Evolutionary conservation across 1,140 invertebrate species (phyloP).

Genomic region (Uloborus diversus): DNA sequence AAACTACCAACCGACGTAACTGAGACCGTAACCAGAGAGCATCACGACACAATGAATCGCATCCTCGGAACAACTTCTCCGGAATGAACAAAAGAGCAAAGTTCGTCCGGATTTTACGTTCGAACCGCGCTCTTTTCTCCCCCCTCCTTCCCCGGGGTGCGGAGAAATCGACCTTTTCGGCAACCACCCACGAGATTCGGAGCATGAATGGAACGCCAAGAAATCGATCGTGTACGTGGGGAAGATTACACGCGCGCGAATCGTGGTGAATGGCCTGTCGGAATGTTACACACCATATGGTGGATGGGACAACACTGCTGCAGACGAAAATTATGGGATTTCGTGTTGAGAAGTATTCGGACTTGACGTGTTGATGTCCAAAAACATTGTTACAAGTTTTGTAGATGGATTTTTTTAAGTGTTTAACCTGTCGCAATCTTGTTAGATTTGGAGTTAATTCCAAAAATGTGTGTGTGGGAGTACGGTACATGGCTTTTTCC

Average conservation of each 20-base stretch:
- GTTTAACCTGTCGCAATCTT: too few relatives aligned
- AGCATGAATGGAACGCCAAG: conserved; percentile 17
- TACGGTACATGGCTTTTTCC: too few relatives aligned
- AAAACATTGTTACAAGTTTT: neutral
- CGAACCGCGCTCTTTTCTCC: neutral
- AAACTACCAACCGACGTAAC: too few relatives aligned
- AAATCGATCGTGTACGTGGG: conserved; percentile 8
- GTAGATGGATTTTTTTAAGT: too few relatives aligned
- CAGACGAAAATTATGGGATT: neutral
- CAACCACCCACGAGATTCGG: conserved; percentile 7
- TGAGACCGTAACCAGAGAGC: too few relatives aligned
- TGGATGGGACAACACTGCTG: too few relatives aligned
- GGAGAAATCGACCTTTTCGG: conserved; percentile 38
- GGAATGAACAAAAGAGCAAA: conserved; percentile 8
- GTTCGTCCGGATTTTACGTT: neutral
- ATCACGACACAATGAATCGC: too few relatives aligned
- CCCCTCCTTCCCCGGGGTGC: neutral
- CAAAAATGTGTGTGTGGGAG: too few relatives aligned
- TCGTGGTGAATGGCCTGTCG: conserved; percentile 28
- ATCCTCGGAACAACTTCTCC: too few relatives aligned
- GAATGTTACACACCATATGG: too few relatives aligned
- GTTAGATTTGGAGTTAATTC: too few relatives aligned
- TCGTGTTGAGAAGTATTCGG: neutral
- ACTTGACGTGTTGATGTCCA: neutral
- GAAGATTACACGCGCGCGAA: neutral